Evolutionary conservation across 2,797 vertebrate species (phyloP), one percentile per base, ranked within the genome.

Genomic region (Tenualosa thibaudeaui): DNA sequence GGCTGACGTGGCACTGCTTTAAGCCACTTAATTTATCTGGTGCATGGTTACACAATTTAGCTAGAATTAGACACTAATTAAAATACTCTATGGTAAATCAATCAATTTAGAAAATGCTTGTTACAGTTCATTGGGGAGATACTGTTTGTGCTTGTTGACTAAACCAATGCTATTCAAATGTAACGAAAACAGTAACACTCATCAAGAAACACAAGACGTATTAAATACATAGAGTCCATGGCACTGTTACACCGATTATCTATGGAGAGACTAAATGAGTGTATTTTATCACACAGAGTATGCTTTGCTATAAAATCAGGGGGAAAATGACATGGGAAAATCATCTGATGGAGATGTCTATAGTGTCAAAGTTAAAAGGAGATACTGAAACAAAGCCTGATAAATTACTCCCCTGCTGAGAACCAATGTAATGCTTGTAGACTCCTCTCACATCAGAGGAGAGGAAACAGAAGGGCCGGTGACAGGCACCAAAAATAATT

Each of bases 21-120:
- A 71, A 82, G 49, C 83, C 83, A 82, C 87, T 86, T 90, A 87
- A 89, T 89, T 89, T 84, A 86, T 86, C 78, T 82, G 84, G 54
- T 62, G 83, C 26, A 85, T 85, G 86, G 86, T 81, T 53, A 84
- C 84, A 82, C 85, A 86, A 83, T 90, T 90, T 88, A 89, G 81
- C 78, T 43, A 53, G 81, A 86, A 88, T 88, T 87, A 86, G 82
- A 81, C 87, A 40, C 68, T 83, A 87, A 88, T 90, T 89, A 87
- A 86, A 83, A 84, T 40, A n/a, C 53, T 81, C 24, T 81, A 49
- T 82, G 65, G 43, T 46, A 19, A 54, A 17, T 26, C 24, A 12
- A 65, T 65, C 60, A 65, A 24, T 65, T 65, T 65, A 24, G 24
- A 65, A 31, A 24, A n/a, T 26, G 8, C n/a, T 65, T 3, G 9